Evolutionary conservation across 2,888 invertebrate species (phyloP).

Genomic region (Blastobasis adustella): DNA sequence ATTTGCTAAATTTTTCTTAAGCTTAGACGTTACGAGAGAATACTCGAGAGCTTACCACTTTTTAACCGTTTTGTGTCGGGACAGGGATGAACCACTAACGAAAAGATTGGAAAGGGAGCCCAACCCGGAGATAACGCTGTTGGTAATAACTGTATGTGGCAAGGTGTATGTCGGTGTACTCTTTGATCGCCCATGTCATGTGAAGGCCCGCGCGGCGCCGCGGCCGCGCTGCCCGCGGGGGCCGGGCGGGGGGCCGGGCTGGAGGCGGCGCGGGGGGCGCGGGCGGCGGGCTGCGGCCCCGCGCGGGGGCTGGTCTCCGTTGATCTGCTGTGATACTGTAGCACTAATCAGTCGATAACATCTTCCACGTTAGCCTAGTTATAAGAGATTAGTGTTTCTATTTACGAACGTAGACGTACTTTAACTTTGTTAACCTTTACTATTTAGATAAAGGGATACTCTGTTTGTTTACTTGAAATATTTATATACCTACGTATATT

Average conservation of each 20-base stretch:
- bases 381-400: conserved; percentile 67
- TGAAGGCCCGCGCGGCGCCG: conserved; percentile 10
- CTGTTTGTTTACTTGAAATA: conserved; percentile 58
- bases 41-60: background rate
- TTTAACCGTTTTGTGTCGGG: background rate
- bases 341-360: conserved; percentile 57
- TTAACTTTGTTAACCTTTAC: conserved; percentile 67
- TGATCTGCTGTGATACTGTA: conserved; percentile 71
- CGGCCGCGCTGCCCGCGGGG: conserved; percentile 15
- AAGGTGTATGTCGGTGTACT: conserved; percentile 21
- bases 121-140: conserved; percentile 14
- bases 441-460: conserved; percentile 57
- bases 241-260: no score
- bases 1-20: background rate
- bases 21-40: background rate
- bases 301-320: conserved; percentile 48
- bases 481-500: conserved; percentile 53
- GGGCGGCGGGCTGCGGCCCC: no score
- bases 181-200: conserved; percentile 22
- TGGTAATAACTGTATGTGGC: conserved; percentile 24
- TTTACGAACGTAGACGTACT: conserved; percentile 56
- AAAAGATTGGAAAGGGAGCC: conserved; percentile 18
- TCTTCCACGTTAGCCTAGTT: conserved; percentile 68
- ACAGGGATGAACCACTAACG: conserved; percentile 37
- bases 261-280: no score